Conservation (phyloP, 92 coral and sea anemone genomes). For the Micromussa lordhowensis region DNA sequence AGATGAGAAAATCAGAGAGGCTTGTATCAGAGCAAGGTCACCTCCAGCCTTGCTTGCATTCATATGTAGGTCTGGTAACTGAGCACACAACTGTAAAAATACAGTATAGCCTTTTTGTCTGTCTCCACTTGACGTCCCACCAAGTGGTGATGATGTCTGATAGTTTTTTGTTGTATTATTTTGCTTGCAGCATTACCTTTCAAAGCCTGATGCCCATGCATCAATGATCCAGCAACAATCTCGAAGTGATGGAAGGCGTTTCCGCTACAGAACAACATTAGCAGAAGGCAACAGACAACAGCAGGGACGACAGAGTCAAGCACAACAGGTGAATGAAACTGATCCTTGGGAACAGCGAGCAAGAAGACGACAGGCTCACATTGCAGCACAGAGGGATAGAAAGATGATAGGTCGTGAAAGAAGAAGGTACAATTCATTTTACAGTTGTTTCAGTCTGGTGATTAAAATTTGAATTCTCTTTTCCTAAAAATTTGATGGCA, state of each 20-base stretch:
- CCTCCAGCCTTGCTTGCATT: too few species aligned
- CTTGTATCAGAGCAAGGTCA: too few species aligned
- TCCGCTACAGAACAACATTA: constrained; percentile 83
- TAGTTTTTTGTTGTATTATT: neutral
- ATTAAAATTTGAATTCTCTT: neutral
- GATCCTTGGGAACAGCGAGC: constrained; percentile 71
- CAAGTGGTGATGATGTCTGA: too few species aligned
- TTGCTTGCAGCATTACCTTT: constrained; percentile 67
- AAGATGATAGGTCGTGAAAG: constrained; percentile 61
- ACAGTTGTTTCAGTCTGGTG: neutral
- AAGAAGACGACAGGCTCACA: constrained; percentile 59
- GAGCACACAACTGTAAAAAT: too few species aligned
- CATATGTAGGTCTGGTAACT: too few species aligned
- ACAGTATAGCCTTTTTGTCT: too few species aligned
- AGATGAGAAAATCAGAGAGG: too few species aligned
- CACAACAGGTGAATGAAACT: constrained; percentile 21
- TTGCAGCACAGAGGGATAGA: constrained; percentile 67
- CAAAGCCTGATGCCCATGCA: constrained; percentile 28
- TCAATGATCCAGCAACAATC: constrained; percentile 9
- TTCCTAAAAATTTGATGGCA: too few species aligned
- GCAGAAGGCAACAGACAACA: constrained; percentile 34
- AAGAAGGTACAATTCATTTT: constrained; percentile 65
- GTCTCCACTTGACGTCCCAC: too few species aligned
- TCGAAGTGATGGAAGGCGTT: constrained; percentile 68
- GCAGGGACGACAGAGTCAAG: constrained; percentile 19